Percentiles rank a stretch among this genome's conserved stretches.
phyloP scores from a whole-genome alignment of 2,113 vertebrate species.

The Dasyprocta punctata region DNA sequence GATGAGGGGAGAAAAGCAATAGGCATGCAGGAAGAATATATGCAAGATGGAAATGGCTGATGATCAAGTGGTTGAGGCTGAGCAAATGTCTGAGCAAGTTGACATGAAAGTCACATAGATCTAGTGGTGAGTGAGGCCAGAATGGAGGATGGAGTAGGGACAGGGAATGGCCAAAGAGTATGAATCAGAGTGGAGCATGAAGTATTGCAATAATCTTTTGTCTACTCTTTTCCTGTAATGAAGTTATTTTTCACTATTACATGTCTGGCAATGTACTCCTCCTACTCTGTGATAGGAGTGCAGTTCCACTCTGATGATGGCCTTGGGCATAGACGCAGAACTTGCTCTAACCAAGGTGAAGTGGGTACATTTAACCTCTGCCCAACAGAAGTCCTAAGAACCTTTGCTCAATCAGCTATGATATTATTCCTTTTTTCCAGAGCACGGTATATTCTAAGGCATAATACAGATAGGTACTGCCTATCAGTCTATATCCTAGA shows the following conservation, averaged over 20 bases:
- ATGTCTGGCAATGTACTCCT: accelerated
- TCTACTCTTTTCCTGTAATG: not conserved
- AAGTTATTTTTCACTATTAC: not conserved
- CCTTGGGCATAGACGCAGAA: not conserved
- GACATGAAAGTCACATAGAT: not conserved
- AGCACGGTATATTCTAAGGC: not conserved
- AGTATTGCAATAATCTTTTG: accelerated
- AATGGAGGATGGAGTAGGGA: not conserved
- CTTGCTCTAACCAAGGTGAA: not conserved
- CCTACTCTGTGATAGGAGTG: accelerated
- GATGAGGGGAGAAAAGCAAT: not conserved
- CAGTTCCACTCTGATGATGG: not conserved
- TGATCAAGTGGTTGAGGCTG: not conserved
- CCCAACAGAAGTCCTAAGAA: not conserved
- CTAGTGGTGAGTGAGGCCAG: not conserved
- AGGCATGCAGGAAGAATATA: not conserved
- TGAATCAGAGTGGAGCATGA: not conserved
- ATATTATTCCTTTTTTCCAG: not conserved
- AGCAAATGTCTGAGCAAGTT: not conserved
- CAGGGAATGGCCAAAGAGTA: no score
- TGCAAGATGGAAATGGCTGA: not conserved
- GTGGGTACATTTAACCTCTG: not conserved
- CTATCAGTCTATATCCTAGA: not conserved
- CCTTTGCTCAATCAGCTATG: not conserved
- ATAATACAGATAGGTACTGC: accelerated